These are phyloP conservation scores for Agonum fuliginosum DNA, from an alignment of 2,888 invertebrate species.

Conservation along the genomic window DNA sequence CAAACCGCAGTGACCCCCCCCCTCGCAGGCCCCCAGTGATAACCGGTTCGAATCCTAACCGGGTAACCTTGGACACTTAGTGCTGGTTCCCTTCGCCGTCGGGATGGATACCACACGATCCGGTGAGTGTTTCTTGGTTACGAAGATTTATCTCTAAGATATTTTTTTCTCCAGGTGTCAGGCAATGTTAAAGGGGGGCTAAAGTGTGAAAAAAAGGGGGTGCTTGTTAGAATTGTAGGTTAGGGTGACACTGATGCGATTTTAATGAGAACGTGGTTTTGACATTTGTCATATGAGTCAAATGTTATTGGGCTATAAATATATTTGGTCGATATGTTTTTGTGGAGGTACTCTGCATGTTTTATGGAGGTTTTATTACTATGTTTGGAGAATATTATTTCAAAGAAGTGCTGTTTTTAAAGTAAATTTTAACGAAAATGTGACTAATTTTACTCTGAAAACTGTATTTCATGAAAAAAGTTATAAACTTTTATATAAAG, in stretches of 20 bases:
- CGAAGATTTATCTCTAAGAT: background rate
- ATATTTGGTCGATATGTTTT: conserved; percentile 10
- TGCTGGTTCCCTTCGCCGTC: background rate
- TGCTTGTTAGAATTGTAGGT: background rate
- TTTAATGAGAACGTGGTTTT: conserved; percentile 34
- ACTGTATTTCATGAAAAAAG: no score
- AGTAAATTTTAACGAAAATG: no score
- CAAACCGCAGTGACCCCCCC: background rate
- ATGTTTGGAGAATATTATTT: no score
- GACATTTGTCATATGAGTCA: conserved; percentile 40
- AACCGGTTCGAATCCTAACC: background rate
- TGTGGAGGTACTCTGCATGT: background rate
- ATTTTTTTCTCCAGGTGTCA: background rate
- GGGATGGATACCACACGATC: conserved; percentile 11
- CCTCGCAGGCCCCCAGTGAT: conserved; percentile 1
- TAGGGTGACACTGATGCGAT: background rate
- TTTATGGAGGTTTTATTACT: background rate
- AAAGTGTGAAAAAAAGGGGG: background rate
- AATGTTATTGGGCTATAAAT: conserved; percentile 36
- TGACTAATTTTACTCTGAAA: no score
- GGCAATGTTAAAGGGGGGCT: background rate
- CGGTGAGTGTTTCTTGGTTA: conserved; percentile 31
- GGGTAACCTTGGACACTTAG: conserved; percentile 6
- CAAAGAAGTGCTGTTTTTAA: no score
- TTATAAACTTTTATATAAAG: no score